Evolutionary conservation across 2,797 vertebrate genomes (phyloP).

Genomic region (Alauda arvensis): DNA sequence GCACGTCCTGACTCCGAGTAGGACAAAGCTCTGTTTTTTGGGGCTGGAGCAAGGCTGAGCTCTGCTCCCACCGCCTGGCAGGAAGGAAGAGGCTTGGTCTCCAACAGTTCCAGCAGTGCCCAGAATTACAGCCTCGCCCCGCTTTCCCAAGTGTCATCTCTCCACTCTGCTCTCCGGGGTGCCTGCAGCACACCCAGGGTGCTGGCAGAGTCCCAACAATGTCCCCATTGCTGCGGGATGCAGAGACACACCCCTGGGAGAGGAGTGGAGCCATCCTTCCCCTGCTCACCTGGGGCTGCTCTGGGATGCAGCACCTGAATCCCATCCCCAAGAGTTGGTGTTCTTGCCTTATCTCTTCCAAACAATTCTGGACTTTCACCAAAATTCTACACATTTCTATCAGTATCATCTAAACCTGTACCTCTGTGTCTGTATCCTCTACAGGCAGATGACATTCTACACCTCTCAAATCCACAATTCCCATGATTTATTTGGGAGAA

Average conservation of each 20-base stretch:
- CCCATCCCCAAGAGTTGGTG: neutral
- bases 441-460: neutral
- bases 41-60: neutral
- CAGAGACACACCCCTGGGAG: rapidly evolving
- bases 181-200: neutral
- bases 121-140: neutral
- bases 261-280: neutral
- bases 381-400: neutral
- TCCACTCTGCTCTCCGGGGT: neutral
- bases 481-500: neutral
- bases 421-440: rapidly evolving
- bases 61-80: neutral
- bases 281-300: neutral
- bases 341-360: neutral
- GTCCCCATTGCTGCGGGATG: neutral
- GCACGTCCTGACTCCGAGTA: rapidly evolving
- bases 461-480: neutral
- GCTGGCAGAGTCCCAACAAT: neutral
- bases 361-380: neutral
- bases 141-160: neutral
- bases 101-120: rapidly evolving
- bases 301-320: neutral
- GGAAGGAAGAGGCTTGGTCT: neutral
- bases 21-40: neutral
- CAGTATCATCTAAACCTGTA: neutral